Evolutionary conservation across 2,888 invertebrate species (phyloP).

Genomic region (Catonia carolina): DNA sequence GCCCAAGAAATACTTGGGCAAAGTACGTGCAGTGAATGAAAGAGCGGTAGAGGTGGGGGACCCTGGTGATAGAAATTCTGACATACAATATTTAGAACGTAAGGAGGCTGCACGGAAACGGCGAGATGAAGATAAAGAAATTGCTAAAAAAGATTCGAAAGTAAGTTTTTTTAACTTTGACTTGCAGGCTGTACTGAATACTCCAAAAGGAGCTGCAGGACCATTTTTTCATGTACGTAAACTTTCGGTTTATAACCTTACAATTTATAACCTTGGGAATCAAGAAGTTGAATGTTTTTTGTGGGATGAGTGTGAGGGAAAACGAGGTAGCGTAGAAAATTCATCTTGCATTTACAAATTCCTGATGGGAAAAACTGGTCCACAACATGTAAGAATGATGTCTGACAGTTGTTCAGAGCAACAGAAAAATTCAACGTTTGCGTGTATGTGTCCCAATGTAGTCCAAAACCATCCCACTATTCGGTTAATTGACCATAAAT

Average conservation of each 20-base stretch:
- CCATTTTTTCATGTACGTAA: no score
- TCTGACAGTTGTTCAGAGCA: conserved; percentile 11
- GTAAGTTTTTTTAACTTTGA: no score
- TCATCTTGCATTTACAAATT: background rate
- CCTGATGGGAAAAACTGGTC: background rate
- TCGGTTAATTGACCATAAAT: conserved; percentile 1
- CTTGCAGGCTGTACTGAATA: no score
- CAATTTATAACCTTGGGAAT: no score
- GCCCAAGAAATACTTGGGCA: no score
- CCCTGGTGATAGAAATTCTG: background rate
- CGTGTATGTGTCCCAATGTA: background rate
- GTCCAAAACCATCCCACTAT: background rate
- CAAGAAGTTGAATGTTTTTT: conserved; percentile 1
- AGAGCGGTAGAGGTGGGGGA: background rate
- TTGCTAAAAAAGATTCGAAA: no score
- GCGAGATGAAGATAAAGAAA: no score
- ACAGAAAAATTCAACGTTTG: conserved; percentile 7
- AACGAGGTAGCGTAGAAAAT: conserved; percentile 5
- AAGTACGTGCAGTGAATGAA: background rate
- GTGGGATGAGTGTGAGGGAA: conserved; percentile 10
- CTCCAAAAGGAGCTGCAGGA: no score
- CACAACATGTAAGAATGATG: conserved; percentile 5
- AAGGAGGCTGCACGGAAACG: no score
- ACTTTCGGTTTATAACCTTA: no score
- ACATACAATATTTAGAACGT: no score